These are phyloP conservation scores for Pediacus dermestoides DNA, from an alignment of 2,888 invertebrate species.

Conservation along the genomic window DNA sequence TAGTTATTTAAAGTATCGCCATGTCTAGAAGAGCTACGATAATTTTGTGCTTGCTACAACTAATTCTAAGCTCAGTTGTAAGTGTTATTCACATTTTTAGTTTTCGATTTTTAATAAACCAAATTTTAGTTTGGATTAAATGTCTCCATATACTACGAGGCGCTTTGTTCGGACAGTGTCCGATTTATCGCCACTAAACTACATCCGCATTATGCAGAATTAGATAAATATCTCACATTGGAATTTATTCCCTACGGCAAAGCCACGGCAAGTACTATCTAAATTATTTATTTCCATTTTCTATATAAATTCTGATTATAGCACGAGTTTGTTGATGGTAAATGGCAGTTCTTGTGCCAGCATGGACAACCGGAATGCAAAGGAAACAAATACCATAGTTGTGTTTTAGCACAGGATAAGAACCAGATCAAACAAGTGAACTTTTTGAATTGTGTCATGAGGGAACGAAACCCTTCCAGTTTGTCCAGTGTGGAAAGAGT, in stretches of 20 bases:
- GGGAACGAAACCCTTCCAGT: constrained; percentile 25
- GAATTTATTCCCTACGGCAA: constrained; percentile 35
- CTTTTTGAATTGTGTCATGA: constrained; percentile 50
- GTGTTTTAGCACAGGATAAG: constrained; percentile 47
- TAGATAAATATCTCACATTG: constrained; percentile 27
- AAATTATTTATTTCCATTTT: constrained; percentile 9
- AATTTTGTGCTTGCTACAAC: too few relatives aligned
- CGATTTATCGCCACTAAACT: constrained; percentile 51
- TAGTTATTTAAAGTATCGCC: too few relatives aligned
- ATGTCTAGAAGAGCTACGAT: too few relatives aligned
- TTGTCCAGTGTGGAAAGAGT: constrained; percentile 25
- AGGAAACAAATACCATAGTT: constrained; percentile 54
- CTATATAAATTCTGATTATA: constrained; percentile 11
- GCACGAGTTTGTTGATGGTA: constrained; percentile 20
- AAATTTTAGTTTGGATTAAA: constrained; percentile 32
- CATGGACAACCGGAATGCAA: constrained; percentile 53
- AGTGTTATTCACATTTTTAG: not conserved
- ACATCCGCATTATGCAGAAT: constrained; percentile 44
- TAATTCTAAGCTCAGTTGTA: not conserved
- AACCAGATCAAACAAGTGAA: constrained; percentile 29
- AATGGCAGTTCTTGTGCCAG: constrained; percentile 50
- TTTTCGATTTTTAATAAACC: too few relatives aligned
- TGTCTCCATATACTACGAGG: constrained; percentile 56
- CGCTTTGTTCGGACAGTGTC: constrained; percentile 55
- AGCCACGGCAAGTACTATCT: constrained; percentile 30